These are phyloP conservation scores for Sebastes hubbsi DNA, from an alignment of 2,797 vertebrate species.

Conservation along the genomic window DNA sequence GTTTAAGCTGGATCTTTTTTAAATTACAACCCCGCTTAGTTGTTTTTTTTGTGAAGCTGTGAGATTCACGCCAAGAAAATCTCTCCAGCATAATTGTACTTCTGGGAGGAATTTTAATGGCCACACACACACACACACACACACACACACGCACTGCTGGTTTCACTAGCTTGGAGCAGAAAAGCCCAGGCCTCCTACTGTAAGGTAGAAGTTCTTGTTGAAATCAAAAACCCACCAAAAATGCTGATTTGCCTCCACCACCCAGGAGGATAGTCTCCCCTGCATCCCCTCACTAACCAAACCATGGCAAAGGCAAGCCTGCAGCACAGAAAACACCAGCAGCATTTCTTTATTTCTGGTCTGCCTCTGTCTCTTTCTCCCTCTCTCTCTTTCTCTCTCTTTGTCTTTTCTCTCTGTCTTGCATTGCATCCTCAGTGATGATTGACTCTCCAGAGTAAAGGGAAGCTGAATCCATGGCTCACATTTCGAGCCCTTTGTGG, in stretches of 20 bases:
- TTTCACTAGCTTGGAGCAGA: constrained; percentile 36
- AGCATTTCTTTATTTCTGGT: constrained; percentile 27
- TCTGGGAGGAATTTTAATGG: constrained; percentile 38
- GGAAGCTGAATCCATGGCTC: constrained; percentile 74
- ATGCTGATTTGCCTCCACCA: constrained; percentile 60
- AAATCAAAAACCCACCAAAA: constrained; percentile 59
- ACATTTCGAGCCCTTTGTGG: constrained; percentile 77
- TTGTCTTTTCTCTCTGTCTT: constrained; percentile 50
- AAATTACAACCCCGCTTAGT: neutral
- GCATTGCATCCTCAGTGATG: constrained; percentile 72
- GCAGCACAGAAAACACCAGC: constrained; percentile 60
- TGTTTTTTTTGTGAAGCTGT: neutral
- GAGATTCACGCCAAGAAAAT: constrained; percentile 11
- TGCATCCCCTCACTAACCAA: constrained; percentile 57
- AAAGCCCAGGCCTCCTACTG: constrained; percentile 20
- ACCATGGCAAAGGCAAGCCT: constrained; percentile 55
- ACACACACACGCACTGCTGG: neutral
- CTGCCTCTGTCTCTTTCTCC: constrained; percentile 29
- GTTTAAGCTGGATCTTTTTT: neutral
- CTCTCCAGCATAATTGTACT: constrained; percentile 45
- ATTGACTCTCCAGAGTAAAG: constrained; percentile 82
- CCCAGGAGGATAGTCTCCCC: constrained; percentile 47
- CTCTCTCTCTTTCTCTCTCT: constrained; percentile 2
- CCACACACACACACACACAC: neutral
- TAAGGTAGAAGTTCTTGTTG: constrained; percentile 55